Evolutionary conservation across 2,797 vertebrate genomes (phyloP).

Genomic region (Tragopan temminckii): DNA sequence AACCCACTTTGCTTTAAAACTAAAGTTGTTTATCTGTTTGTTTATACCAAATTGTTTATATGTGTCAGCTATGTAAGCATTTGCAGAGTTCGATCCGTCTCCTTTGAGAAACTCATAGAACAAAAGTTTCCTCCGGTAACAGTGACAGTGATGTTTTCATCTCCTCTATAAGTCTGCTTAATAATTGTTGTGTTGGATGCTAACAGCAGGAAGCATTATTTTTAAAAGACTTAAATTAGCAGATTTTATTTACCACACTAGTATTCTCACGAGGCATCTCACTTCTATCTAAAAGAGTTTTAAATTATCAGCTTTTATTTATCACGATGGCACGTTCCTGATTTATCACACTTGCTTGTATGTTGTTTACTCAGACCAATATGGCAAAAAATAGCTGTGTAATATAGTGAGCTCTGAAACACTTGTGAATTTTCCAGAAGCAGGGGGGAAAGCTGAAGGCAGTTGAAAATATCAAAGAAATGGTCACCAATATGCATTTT

Average conservation of each 20-base stretch:
- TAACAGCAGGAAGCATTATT: constrained; percentile 65
- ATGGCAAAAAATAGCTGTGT: constrained; percentile 50
- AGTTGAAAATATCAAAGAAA: background rate
- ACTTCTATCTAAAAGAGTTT: constrained; percentile 77
- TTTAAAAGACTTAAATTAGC: constrained; percentile 79
- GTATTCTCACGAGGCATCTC: constrained; percentile 72
- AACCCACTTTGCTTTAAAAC: background rate
- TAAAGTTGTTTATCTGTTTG: background rate
- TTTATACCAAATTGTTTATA: background rate
- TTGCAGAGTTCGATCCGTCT: background rate
- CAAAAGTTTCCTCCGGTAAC: background rate
- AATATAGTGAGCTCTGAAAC: background rate
- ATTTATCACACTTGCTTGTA: constrained; percentile 51
- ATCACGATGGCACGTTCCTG: constrained; percentile 67
- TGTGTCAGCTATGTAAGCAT: background rate
- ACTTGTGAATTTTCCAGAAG: background rate
- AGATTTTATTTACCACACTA: constrained; percentile 81
- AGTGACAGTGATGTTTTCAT: constrained; percentile 15
- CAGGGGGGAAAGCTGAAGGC: background rate
- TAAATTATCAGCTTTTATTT: constrained; percentile 85
- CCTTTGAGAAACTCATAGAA: background rate
- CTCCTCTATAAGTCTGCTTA: background rate
- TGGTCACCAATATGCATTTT: background rate
- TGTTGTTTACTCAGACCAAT: constrained; percentile 43
- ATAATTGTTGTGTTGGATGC: constrained; percentile 27